Evolutionary conservation across 2,113 vertebrate species (phyloP).

Genomic region (Zosterops lateralis): DNA sequence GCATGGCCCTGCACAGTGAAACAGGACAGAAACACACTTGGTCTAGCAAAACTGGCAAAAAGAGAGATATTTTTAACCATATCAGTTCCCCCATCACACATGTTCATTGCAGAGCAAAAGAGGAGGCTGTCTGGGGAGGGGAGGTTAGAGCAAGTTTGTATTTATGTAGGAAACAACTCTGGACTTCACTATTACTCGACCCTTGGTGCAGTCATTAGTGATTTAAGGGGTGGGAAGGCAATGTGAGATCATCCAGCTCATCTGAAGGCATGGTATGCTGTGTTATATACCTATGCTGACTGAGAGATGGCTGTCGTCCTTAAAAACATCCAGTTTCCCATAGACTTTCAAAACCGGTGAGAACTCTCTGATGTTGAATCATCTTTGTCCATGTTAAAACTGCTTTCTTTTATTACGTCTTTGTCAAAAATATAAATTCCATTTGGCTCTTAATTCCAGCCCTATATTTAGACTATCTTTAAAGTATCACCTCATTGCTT

Average conservation of each 20-base stretch:
- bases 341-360: neutral
- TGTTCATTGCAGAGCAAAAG: neutral
- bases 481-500: neutral
- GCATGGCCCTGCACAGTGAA: neutral
- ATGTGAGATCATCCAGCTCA: neutral
- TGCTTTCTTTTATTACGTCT: neutral
- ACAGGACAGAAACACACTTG: neutral
- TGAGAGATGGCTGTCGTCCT: neutral
- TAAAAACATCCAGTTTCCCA: neutral
- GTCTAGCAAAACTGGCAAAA: neutral
- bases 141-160: neutral
- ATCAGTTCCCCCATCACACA: neutral
- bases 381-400: neutral
- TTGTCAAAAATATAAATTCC: neutral
- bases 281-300: neutral
- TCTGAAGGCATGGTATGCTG: neutral
- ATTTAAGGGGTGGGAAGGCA: neutral
- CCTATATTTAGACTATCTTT: neutral
- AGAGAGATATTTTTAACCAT: neutral
- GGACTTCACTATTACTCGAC: neutral
- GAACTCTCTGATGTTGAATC: neutral
- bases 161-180: neutral
- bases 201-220: neutral
- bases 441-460: neutral
- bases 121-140: neutral